Evolutionary conservation across 2,797 vertebrate genomes (phyloP).

Genomic region (Crenuchus spilurus): DNA sequence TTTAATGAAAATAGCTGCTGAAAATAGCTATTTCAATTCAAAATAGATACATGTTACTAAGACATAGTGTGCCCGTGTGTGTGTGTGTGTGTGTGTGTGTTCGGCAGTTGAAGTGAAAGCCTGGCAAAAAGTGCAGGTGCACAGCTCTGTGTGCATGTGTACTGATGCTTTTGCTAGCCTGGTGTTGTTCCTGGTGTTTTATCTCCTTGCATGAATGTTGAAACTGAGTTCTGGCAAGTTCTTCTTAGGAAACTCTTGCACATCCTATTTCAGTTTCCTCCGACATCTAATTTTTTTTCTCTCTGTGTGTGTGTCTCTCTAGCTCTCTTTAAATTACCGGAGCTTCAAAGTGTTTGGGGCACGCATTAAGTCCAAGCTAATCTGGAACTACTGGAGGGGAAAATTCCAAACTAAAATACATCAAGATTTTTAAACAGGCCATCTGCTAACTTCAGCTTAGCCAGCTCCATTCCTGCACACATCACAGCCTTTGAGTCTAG

Average conservation of each 20-base stretch:
- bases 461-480: conserved; percentile 51
- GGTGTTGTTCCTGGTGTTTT: conserved; percentile 78
- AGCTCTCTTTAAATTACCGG: conserved; percentile 37
- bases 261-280: conserved; percentile 87
- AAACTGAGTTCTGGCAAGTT: conserved; percentile 77
- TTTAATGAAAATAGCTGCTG: not conserved
- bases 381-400: conserved; percentile 57
- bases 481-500: conserved; percentile 40
- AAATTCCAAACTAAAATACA: conserved; percentile 61
- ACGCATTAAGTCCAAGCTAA: conserved; percentile 46
- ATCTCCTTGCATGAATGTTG: conserved; percentile 79
- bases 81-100: conserved; percentile 15
- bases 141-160: conserved; percentile 59
- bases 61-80: not conserved
- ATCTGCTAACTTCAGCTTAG: conserved; percentile 58
- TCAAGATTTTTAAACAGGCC: conserved; percentile 57
- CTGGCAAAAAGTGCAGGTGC: conserved; percentile 56
- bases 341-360: conserved; percentile 55
- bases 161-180: conserved; percentile 61
- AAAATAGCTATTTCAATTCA: not conserved
- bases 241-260: conserved; percentile 86
- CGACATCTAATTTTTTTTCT: conserved; percentile 60
- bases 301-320: too few species aligned
- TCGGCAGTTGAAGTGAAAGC: conserved; percentile 62
- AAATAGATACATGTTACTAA: not conserved